Evolutionary conservation across 2,888 invertebrate species (phyloP).

Genomic region (Acanthosepion esculentum): DNA sequence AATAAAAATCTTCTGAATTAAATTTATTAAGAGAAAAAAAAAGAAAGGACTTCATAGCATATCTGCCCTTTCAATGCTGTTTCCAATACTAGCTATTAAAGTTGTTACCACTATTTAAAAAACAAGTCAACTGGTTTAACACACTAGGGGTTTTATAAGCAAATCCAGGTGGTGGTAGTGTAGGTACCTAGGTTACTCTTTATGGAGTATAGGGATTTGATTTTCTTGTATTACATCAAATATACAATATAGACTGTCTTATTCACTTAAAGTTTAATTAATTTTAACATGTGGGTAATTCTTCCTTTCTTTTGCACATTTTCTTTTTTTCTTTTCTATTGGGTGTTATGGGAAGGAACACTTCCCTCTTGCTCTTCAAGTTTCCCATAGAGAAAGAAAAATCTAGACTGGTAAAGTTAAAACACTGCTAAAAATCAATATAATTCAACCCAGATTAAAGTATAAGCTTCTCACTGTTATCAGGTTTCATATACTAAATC

Average conservation of each 20-base stretch:
- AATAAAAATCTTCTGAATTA: no score
- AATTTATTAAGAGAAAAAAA: no score
- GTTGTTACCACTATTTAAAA: no score
- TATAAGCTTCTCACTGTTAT: background rate
- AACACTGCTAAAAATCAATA: background rate
- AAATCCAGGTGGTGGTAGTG: no score
- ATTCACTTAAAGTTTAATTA: background rate
- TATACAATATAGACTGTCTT: slow-evolving; percentile 13
- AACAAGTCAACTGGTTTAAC: no score
- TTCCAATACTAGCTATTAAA: no score
- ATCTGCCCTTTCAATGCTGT: no score
- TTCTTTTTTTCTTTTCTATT: background rate
- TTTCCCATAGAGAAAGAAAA: background rate
- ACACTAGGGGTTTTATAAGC: no score
- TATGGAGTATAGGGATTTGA: background rate
- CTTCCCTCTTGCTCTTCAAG: background rate
- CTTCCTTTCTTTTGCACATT: background rate
- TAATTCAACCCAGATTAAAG: background rate
- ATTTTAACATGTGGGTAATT: background rate
- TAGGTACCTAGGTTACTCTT: background rate
- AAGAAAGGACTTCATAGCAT: no score
- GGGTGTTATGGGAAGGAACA: background rate
- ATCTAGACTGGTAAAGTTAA: background rate
- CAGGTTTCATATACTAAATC: background rate
- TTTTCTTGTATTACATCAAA: slow-evolving; percentile 5